Base-by-base conservation (phyloP, 2,888 invertebrate species). In the Sipha maydis region DNA sequence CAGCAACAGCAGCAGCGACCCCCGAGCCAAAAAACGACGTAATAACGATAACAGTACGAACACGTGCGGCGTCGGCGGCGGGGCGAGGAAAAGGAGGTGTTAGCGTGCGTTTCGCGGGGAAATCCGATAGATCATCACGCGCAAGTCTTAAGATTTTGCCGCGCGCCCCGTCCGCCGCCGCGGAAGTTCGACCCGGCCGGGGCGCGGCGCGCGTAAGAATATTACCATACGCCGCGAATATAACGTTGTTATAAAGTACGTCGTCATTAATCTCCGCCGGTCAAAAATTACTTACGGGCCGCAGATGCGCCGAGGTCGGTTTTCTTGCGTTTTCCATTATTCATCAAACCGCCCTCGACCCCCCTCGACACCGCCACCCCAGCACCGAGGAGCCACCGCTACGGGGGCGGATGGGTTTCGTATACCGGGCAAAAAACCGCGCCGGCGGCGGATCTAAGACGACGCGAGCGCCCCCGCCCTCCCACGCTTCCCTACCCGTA, bases 321-420 rank as follows among this genome's bases (percentile, higher is more conserved):
- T 86, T 86, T 86, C 86, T 86, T 86, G 86, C 86, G 80, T 86
- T 86, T 86, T 86, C 86, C 86, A 86, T 86, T 86, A 86, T 86
- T 86, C 80, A 86, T 86, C 56, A 75, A 21, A n/a, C n/a, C 3
- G 14, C 77, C 14, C 56, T 14, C 54, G 56, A 7, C 1, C 69
- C 4, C 0, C 69, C 34, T 31, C 31, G 9, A 0, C 76, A 3
- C 28, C n/a, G 28, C 11, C 54, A 11, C 69, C 75, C 54, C 56
- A 3, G 17, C 71, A 14, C 71, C 17, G 14, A 31, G 8, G 71
- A 28, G 28, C 17, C 14, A 9, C 48, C 25, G 61, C 25, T 21
- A 7, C 7, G 21, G 17, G 41, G 61, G 28, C 11, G 38, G 28
- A 17, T 14, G n/a, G 77, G 17, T 86, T 86, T 86, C 80, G n/a